phyloP scores from a whole-genome alignment of 2,888 invertebrate genomes.

The Ctena decussata region DNA sequence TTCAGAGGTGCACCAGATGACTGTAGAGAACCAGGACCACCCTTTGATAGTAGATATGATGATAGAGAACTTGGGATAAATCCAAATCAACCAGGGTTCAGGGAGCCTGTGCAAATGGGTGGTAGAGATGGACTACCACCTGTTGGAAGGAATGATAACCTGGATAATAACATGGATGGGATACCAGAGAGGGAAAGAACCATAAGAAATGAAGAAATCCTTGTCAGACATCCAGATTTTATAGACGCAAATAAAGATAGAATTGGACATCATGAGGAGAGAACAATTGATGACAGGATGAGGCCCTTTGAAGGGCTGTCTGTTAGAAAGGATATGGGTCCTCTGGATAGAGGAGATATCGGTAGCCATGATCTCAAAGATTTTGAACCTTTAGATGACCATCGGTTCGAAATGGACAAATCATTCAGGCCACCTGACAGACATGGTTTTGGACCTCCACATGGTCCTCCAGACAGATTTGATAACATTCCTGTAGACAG shows the following conservation, averaged over 20 bases:
- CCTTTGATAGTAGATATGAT: background rate
- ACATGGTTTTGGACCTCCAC: background rate
- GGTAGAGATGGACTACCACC: background rate
- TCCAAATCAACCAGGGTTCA: too few species aligned
- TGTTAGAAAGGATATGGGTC: background rate
- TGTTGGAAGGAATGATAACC: background rate
- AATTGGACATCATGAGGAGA: background rate
- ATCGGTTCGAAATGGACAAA: too few species aligned
- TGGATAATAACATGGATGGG: background rate
- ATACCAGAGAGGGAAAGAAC: background rate
- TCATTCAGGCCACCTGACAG: background rate
- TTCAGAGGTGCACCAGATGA: conserved; percentile 22
- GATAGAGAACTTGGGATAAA: too few species aligned
- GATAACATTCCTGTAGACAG: background rate
- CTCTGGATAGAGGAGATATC: background rate
- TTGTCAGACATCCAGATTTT: background rate
- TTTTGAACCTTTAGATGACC: too few species aligned
- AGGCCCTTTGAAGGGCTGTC: background rate
- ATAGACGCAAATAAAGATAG: background rate
- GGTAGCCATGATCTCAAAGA: background rate
- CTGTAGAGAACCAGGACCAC: background rate
- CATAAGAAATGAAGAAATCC: background rate
- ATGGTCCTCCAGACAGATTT: background rate
- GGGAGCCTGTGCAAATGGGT: too few species aligned
- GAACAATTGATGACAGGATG: background rate